phyloP scores from a whole-genome alignment of 2,113 vertebrate genomes.

The Dasypus novemcinctus region DNA sequence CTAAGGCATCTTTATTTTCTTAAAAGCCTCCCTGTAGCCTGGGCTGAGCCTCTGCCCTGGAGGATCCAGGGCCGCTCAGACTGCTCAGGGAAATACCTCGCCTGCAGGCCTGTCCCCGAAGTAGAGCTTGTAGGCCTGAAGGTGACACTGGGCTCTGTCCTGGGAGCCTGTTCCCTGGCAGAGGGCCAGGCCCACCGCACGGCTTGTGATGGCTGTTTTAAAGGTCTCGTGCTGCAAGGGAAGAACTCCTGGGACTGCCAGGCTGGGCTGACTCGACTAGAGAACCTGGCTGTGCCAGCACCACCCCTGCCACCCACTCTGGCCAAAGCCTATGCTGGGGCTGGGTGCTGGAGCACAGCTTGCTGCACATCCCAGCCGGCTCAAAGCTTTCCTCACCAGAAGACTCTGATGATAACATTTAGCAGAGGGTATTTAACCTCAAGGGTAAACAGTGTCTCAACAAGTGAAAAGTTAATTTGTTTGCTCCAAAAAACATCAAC shows the following conservation, averaged over 20 bases:
- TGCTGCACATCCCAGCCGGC: background rate
- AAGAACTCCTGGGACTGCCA: background rate
- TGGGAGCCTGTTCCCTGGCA: background rate
- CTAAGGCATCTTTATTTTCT: background rate
- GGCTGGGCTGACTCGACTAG: rapidly evolving
- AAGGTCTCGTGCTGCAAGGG: background rate
- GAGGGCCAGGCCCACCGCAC: background rate
- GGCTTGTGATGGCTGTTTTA: background rate
- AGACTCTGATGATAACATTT: constrained; percentile 32
- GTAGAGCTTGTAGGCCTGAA: background rate
- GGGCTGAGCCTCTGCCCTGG: background rate
- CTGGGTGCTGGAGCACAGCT: background rate
- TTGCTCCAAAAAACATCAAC: constrained; percentile 15
- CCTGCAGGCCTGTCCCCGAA: background rate
- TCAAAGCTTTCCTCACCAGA: background rate
- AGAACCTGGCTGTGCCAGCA: rapidly evolving
- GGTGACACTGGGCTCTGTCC: background rate
- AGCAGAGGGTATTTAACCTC: constrained; percentile 49
- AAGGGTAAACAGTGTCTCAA: constrained; percentile 42
- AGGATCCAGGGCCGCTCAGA: background rate
- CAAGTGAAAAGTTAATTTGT: background rate
- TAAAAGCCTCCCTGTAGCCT: background rate
- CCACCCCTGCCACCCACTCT: rapidly evolving
- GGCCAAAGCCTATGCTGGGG: background rate
- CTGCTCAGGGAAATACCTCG: background rate